phyloP scores from a whole-genome alignment of 1,140 invertebrate species.

The Philaenus spumarius region DNA sequence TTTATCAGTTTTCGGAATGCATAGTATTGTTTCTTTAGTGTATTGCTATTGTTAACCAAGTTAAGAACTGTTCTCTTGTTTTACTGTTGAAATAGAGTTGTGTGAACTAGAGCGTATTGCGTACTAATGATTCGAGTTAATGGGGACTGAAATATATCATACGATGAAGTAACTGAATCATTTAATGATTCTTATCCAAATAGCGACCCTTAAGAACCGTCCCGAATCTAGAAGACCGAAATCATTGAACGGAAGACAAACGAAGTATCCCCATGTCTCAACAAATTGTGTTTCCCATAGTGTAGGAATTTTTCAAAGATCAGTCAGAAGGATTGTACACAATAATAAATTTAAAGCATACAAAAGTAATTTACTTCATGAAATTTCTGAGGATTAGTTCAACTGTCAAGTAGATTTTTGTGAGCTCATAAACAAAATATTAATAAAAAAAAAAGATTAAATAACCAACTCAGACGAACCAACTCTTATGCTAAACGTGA shows the following conservation, averaged over 20 bases:
- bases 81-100: background rate
- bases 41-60: too few relatives aligned
- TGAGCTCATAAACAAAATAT: background rate
- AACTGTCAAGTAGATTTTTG: background rate
- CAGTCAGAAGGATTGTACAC: background rate
- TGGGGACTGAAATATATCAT: background rate
- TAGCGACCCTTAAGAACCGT: background rate
- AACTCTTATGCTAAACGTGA: slow-evolving; percentile 6
- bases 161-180: background rate
- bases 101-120: background rate
- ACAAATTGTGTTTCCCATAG: background rate
- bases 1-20: too few relatives aligned
- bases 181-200: too few relatives aligned
- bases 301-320: background rate
- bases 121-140: background rate
- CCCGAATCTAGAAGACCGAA: background rate
- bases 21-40: too few relatives aligned
- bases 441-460: slow-evolving; percentile 6
- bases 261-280: background rate
- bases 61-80: too few relatives aligned
- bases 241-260: too few relatives aligned
- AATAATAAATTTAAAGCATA: background rate
- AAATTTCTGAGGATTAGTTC: background rate
- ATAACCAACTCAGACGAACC: too few relatives aligned
- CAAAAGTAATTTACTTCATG: background rate